phyloP scores from a whole-genome alignment of 2,113 vertebrate species.

The Sprattus sprattus region DNA sequence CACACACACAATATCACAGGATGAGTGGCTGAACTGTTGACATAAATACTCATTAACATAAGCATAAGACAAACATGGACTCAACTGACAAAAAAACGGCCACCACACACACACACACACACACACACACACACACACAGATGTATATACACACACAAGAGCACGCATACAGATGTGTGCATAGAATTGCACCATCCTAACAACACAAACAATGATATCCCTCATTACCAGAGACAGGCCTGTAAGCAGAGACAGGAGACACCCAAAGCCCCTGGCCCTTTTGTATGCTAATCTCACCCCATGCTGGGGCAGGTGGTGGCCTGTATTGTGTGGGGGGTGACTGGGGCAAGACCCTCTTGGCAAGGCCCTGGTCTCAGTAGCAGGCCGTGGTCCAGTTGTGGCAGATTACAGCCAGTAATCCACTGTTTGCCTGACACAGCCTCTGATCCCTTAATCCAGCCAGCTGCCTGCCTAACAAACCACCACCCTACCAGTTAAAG shows the following conservation, averaged over 20 bases:
- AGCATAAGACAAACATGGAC: neutral
- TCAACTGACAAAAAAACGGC: neutral
- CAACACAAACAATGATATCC: conserved; percentile 39
- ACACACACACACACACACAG: neutral
- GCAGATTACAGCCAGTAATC: conserved; percentile 64
- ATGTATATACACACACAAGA: neutral
- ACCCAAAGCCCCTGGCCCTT: conserved; percentile 2
- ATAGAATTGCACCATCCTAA: conserved; percentile 24
- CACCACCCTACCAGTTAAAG: neutral
- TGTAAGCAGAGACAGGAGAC: conserved; percentile 38
- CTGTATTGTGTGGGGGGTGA: conserved; percentile 25
- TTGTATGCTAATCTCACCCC: conserved; percentile 39
- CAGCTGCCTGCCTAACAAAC: conserved; percentile 38
- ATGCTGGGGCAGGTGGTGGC: conserved; percentile 30
- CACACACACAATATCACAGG: neutral
- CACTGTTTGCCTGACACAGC: conserved; percentile 66
- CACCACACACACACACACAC: conserved; percentile 22
- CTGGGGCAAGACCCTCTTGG: conserved; percentile 30
- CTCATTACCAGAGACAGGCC: conserved; percentile 40
- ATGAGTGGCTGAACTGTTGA: neutral
- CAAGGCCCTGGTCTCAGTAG: conserved; percentile 12
- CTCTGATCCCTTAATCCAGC: conserved; percentile 66
- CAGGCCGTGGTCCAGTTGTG: conserved; percentile 26
- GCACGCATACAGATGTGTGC: conserved; percentile 20
- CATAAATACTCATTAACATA: neutral